These are phyloP conservation scores for Gobio occitaniae DNA, from an alignment of 2,797 vertebrate genomes.

Conservation along the genomic window DNA sequence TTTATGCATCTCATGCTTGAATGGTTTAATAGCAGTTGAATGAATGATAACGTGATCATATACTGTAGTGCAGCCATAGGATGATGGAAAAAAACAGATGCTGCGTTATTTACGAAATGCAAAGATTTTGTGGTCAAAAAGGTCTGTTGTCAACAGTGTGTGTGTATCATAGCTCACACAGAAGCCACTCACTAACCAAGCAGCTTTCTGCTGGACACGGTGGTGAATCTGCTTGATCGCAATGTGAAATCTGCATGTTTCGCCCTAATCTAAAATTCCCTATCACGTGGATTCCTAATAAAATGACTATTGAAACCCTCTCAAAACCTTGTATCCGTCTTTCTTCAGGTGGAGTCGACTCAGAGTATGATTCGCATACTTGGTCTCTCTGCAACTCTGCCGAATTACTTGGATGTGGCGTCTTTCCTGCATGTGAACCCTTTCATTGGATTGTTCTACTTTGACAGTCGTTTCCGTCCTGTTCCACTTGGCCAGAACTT, in stretches of 20 bases:
- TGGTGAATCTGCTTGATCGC: fast-evolving
- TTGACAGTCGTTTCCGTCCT: slow-evolving; percentile 94
- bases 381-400: slow-evolving; percentile 95
- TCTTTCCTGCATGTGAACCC: slow-evolving; percentile 96
- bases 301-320: background rate
- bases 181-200: background rate
- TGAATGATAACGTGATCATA: too few relatives aligned
- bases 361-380: slow-evolving; percentile 99
- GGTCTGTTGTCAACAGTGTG: background rate
- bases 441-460: slow-evolving; percentile 95
- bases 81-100: too few relatives aligned
- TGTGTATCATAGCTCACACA: background rate
- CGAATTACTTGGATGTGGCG: slow-evolving; percentile 96
- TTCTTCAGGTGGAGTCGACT: slow-evolving; percentile 92
- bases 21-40: too few relatives aligned
- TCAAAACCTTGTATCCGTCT: background rate
- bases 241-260: background rate
- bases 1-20: too few relatives aligned
- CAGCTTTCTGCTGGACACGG: background rate
- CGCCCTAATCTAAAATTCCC: background rate
- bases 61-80: too few relatives aligned
- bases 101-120: too few relatives aligned
- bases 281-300: background rate
- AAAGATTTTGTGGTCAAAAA: background rate
- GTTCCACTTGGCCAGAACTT: slow-evolving; percentile 96